These are phyloP conservation scores for Lepeophtheirus salmonis DNA, from an alignment of 1,140 invertebrate genomes.

Conservation along the genomic window DNA sequence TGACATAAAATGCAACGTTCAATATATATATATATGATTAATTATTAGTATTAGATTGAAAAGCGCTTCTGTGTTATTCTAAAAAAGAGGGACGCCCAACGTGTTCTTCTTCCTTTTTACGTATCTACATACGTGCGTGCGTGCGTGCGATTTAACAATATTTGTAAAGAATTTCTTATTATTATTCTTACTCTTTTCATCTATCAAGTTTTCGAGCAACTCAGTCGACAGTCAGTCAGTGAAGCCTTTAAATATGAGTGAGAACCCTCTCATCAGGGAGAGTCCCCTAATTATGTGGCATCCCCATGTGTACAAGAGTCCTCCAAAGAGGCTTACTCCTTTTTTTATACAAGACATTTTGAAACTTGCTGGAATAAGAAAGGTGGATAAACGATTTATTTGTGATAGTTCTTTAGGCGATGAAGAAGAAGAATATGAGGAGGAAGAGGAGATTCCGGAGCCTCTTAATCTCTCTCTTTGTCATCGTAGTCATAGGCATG, in stretches of 20 bases:
- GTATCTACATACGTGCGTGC: too few species aligned
- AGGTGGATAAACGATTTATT: neutral
- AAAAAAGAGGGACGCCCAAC: too few species aligned
- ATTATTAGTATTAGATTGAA: too few species aligned
- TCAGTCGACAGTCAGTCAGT: too few species aligned
- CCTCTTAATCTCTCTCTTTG: neutral
- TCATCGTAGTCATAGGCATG: too few species aligned
- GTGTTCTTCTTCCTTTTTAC: neutral
- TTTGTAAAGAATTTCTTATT: neutral
- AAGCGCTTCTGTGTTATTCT: too few species aligned
- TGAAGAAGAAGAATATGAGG: neutral
- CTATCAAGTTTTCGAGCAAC: neutral
- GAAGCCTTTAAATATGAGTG: neutral
- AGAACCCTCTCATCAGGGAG: neutral
- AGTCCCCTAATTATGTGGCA: constrained; percentile 9
- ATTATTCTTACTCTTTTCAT: neutral
- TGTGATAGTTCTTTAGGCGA: neutral
- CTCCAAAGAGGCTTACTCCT: constrained; percentile 12
- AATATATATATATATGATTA: too few species aligned
- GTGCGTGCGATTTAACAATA: neutral
- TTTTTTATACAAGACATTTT: constrained; percentile 16
- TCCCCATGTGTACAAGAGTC: constrained; percentile 13
- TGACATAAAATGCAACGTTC: too few species aligned
- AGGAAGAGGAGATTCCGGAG: neutral
- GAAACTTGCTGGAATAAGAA: neutral